phyloP scores from a whole-genome alignment of 2,113 vertebrate species.

The Maccullochella peelii region DNA sequence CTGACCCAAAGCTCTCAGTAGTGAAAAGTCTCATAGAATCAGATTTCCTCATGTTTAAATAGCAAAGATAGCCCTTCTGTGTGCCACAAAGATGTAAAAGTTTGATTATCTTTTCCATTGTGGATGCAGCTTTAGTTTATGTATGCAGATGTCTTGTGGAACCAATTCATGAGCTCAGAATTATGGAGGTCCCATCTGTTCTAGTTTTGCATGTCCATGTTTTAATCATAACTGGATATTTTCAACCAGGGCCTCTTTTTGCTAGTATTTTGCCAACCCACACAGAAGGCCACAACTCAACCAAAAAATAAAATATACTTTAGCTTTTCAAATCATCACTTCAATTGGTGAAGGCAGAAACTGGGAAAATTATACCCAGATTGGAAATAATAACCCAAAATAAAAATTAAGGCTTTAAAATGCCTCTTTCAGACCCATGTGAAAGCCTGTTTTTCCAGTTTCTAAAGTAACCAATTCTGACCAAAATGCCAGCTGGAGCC shows the following conservation, averaged over 20 bases:
- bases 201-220: conserved; percentile 39
- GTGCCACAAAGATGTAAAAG: conserved; percentile 37
- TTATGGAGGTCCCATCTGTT: conserved; percentile 59
- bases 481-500: conserved; percentile 25
- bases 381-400: background rate
- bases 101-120: conserved; percentile 58
- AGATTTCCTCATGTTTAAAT: conserved; percentile 51
- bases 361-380: background rate
- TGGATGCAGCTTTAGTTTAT: conserved; percentile 59
- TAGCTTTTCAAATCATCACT: background rate
- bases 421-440: background rate
- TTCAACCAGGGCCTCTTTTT: conserved; percentile 16
- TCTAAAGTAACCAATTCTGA: background rate
- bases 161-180: conserved; percentile 45
- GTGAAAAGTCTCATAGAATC: conserved; percentile 5
- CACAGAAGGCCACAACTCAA: conserved; percentile 3
- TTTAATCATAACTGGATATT: conserved; percentile 50
- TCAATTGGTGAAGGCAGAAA: background rate
- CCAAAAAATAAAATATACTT: background rate
- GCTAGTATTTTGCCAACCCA: conserved; percentile 7
- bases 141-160: conserved; percentile 60
- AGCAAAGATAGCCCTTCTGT: conserved; percentile 47
- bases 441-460: background rate
- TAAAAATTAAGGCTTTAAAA: background rate
- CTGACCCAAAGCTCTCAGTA: conserved; percentile 30